Evolutionary conservation across 2,113 vertebrate genomes (phyloP), one percentile per base, ranked within the genome.

Genomic region (Pipra filicauda): DNA sequence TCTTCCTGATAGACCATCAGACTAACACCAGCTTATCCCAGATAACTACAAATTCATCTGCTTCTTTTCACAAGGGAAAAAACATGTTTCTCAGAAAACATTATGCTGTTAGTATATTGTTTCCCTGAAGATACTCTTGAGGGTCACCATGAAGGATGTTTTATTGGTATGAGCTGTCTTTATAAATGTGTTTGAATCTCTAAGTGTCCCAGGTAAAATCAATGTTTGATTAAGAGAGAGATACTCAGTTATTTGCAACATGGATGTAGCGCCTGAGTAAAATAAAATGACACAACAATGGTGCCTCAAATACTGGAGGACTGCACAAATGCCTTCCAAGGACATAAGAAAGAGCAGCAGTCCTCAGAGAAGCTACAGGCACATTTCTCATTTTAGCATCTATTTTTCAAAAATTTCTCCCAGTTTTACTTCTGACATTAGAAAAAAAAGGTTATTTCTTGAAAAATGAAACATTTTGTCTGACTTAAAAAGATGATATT

Each of bases 51-150:
- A 88, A 80, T 33, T 44, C 13, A 0, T 43, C 44, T 93, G 80
- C 48, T 81, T 88, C 61, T 78, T 94, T 89, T 84, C 82, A 69
- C 37, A 69, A 75, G n/a, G 52, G 58, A 76, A 95, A 87, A 12
- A 91, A 84, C 72, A 83, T 54, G 44, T 58, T 84, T 85, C 77
- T 85, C 77, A 79, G 70, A 89, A 97, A 96, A 91, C n/a, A 85
- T 72, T 78, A 78, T 55, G 28, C 26, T 85, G 37, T 70, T 91
- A 62, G 39, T 57, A 77, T 28, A 55, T 27, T 71, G 55, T 65
- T 89, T 79, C 87, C 69, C 79, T 43, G 43, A 86, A 95, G 92
- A 91, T 35, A 35, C 30, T 88, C 74, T 65, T 65, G 55, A 89
- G 71, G 66, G 78, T 95, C 70, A 89, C 73, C 74, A 66, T 49